A percentile compares a stretch with the other conserved stretches of the same genome.
These are phyloP conservation scores for Cydia fagiglandana DNA, from an alignment of 1,140 invertebrate species.

Conservation along the genomic window DNA sequence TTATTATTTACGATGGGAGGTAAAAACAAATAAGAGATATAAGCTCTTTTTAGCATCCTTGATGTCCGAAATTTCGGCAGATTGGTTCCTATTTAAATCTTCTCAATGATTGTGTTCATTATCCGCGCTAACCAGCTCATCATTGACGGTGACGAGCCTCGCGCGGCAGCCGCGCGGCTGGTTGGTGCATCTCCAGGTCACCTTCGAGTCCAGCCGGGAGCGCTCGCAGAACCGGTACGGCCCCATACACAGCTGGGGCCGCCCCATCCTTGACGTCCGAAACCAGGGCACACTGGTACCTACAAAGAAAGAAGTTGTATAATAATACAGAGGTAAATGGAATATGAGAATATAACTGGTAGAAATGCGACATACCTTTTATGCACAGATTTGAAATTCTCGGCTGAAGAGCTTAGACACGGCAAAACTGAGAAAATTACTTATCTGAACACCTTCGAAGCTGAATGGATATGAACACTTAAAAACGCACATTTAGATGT, in stretches of 20 bases:
- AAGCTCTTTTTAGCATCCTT: too few species aligned
- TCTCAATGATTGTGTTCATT: conserved; percentile 40
- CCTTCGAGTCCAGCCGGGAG: conserved; percentile 7
- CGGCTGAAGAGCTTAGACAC: too few species aligned
- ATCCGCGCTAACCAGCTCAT: conserved; percentile 20
- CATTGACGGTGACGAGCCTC: conserved; percentile 36
- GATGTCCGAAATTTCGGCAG: too few species aligned
- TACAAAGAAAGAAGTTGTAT: neutral
- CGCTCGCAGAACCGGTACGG: conserved; percentile 42
- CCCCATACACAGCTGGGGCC: conserved; percentile 45
- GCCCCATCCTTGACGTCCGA: conserved; percentile 40
- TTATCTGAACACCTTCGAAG: neutral
- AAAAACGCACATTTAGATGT: neutral
- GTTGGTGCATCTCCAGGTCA: conserved; percentile 40
- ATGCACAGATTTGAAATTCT: neutral
- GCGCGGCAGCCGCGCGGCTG: conserved; percentile 41
- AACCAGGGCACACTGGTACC: neutral
- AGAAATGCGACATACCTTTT: neutral
- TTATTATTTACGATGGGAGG: too few species aligned
- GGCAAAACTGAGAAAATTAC: too few species aligned
- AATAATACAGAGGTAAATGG: neutral
- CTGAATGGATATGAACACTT: neutral
- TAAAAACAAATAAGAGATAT: too few species aligned
- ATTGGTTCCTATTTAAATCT: too few species aligned
- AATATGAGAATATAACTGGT: neutral